Conservation (phyloP, 2,113 vertebrate genomes). For the Strix uralensis region DNA sequence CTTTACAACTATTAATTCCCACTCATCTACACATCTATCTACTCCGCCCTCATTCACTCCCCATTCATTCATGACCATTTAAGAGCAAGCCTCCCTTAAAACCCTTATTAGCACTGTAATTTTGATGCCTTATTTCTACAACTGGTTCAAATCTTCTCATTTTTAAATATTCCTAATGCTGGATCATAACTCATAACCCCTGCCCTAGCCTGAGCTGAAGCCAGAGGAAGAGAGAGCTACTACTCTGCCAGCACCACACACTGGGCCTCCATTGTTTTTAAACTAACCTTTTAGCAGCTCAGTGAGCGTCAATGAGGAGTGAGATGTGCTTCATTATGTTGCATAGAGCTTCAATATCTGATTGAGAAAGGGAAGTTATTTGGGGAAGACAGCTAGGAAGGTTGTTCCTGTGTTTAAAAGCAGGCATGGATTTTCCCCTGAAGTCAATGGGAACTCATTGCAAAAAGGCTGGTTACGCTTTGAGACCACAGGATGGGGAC, state of each 20-base stretch:
- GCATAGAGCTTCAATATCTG: not conserved
- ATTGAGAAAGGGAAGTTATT: not conserved
- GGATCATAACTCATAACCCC: not conserved
- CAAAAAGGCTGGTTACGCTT: not conserved
- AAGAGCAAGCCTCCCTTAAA: slow-evolving; percentile 3
- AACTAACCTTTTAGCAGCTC: not conserved
- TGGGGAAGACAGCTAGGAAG: not conserved
- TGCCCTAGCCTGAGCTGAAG: not conserved
- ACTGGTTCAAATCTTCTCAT: not conserved
- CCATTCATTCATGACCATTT: not conserved
- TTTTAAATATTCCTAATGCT: not conserved
- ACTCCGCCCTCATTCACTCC: not conserved
- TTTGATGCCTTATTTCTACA: not conserved
- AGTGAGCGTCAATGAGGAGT: not conserved
- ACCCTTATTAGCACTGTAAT: not conserved
- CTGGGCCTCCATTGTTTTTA: not conserved
- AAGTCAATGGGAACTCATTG: not conserved
- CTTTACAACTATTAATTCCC: not conserved
- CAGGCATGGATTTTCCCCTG: not conserved
- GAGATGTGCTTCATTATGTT: not conserved
- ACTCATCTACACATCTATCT: not conserved
- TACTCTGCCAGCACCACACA: not conserved
- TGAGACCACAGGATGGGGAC: not conserved
- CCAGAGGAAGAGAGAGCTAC: not conserved
- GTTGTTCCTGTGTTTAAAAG: not conserved